Conservation (phyloP, 1,140 invertebrate genomes). For the Drosophila bocqueti region DNA sequence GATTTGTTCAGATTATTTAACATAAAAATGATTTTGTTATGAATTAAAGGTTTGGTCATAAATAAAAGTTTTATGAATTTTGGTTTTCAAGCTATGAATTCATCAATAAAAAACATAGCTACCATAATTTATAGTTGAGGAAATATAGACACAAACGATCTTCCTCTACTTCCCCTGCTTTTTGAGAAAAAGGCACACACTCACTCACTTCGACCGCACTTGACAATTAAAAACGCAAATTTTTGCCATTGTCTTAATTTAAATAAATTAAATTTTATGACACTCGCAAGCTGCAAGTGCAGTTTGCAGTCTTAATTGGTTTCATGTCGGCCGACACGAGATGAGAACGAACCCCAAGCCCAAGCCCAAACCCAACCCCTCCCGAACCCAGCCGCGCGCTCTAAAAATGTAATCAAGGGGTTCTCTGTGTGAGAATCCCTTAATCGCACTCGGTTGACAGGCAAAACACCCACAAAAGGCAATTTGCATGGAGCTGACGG, state of each 20-base stretch:
- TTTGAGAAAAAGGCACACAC: neutral
- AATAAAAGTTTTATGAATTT: neutral
- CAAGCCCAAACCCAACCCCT: neutral
- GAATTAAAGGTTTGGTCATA: neutral
- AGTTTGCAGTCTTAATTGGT: constrained; percentile 72
- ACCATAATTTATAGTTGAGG: neutral
- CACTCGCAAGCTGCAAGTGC: constrained; percentile 62
- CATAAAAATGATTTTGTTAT: neutral
- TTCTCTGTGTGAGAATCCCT: constrained; percentile 21
- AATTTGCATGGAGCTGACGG: constrained; percentile 38
- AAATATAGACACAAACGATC: neutral
- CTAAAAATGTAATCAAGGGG: constrained; percentile 19
- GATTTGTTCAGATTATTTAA: neutral
- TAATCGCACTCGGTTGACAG: constrained; percentile 41
- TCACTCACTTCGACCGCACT: constrained; percentile 16
- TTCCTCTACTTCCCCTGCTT: constrained; percentile 11
- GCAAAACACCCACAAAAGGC: constrained; percentile 19
- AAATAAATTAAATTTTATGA: constrained; percentile 83
- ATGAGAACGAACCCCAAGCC: constrained; percentile 17
- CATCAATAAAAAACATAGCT: neutral
- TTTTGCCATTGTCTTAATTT: constrained; percentile 81
- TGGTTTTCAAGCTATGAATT: neutral
- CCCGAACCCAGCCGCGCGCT: neutral
- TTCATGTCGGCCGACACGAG: constrained; percentile 69
- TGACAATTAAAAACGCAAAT: constrained; percentile 82